Percentiles rank a stretch among this genome's conserved stretches.
These are phyloP conservation scores for Paramuricea clavata DNA, from an alignment of 92 coral and sea anemone genomes.

Conservation along the genomic window DNA sequence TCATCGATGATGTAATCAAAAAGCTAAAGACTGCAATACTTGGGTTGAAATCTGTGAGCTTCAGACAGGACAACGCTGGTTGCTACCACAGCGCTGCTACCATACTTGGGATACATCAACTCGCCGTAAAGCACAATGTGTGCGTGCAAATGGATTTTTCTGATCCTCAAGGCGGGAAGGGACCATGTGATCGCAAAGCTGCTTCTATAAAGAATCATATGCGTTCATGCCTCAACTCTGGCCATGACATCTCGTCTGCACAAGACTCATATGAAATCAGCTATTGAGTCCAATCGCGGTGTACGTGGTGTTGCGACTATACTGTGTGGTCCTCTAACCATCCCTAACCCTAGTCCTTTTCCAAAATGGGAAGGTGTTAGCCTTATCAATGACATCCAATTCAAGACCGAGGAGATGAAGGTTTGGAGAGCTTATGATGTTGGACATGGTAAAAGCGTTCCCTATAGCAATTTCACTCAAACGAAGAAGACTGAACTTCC, in stretches of 20 bases:
- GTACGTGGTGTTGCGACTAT: background rate
- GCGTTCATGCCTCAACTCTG: constrained; percentile 10
- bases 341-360: background rate
- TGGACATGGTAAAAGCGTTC: constrained; percentile 36
- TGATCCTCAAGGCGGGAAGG: constrained; percentile 13
- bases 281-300: constrained; percentile 12
- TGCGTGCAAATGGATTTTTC: constrained; percentile 7
- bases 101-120: constrained; percentile 46
- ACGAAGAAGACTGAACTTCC: background rate
- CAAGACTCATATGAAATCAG: constrained; percentile 22
- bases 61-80: constrained; percentile 59
- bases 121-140: constrained; percentile 40
- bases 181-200: constrained; percentile 37
- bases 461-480: constrained; percentile 12
- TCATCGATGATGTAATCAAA: constrained; percentile 62
- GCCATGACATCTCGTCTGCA: constrained; percentile 20
- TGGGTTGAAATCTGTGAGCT: constrained; percentile 8
- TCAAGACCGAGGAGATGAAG: constrained; percentile 33
- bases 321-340: constrained; percentile 20
- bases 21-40: constrained; percentile 59
- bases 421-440: constrained; percentile 52
- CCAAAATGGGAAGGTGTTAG: constrained; percentile 59
- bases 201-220: constrained; percentile 6
- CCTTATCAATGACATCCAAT: constrained; percentile 45
- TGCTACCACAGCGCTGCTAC: constrained; percentile 54